phyloP scores from a whole-genome alignment of 2,113 vertebrate species.

The Burhinus oedicnemus region DNA sequence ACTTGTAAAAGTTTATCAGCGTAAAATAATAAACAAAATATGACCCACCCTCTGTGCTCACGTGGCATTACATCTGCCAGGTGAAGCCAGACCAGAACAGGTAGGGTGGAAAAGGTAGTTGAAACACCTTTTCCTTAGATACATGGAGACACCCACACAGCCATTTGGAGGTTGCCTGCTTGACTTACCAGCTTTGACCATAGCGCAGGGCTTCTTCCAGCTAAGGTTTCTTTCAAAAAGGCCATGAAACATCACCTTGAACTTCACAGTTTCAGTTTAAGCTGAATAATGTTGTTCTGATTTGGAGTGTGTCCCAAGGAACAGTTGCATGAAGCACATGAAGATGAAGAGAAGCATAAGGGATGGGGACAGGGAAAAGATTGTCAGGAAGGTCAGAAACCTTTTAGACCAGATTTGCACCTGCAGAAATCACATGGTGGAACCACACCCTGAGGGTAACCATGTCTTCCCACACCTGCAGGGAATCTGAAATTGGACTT shows the following conservation, averaged over 20 bases:
- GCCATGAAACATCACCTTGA: neutral
- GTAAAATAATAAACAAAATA: neutral
- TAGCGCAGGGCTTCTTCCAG: neutral
- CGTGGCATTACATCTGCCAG: neutral
- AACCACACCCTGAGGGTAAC: neutral
- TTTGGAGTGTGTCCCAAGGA: neutral
- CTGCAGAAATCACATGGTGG: neutral
- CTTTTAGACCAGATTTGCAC: neutral
- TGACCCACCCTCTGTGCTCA: neutral
- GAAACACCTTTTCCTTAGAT: neutral
- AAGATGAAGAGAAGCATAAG: neutral
- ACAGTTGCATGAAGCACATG: neutral
- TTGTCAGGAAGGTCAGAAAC: neutral
- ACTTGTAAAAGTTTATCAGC: neutral
- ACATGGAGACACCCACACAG: neutral
- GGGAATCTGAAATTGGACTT: neutral
- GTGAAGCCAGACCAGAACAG: neutral
- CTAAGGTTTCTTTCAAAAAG: neutral
- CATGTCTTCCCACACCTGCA: neutral
- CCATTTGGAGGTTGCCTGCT: neutral
- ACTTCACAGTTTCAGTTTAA: neutral
- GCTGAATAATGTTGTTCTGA: neutral
- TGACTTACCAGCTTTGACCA: neutral
- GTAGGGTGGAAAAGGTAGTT: neutral
- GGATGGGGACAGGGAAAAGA: fast-evolving